Evolutionary conservation across 2,113 vertebrate species (phyloP).

Genomic region (Bombycilla garrulus): DNA sequence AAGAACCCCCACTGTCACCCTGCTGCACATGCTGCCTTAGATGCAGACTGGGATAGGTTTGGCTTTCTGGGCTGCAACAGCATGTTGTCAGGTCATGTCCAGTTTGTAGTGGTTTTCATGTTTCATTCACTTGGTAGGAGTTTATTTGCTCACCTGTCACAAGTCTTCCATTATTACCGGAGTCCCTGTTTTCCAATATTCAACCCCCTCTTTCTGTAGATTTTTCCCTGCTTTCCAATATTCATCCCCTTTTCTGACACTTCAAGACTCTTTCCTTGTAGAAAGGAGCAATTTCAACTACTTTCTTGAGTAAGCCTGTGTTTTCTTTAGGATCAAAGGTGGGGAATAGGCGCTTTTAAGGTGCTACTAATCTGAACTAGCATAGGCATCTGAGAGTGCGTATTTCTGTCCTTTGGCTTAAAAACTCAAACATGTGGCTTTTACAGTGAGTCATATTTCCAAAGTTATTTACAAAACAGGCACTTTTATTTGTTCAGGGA

Average conservation of each 20-base stretch:
- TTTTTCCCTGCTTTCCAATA: not conserved
- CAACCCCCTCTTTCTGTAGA: not conserved
- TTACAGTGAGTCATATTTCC: not conserved
- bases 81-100: not conserved
- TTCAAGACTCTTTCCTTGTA: no score
- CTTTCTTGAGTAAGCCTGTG: not conserved
- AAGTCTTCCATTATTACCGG: not conserved
- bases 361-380: not conserved
- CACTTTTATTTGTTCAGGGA: not conserved
- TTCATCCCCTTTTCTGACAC: no score
- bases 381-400: not conserved
- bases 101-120: not conserved
- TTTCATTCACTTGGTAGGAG: not conserved
- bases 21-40: not conserved
- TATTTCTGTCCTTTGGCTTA: not conserved
- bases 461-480: not conserved
- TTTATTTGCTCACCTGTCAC: not conserved
- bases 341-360: not conserved
- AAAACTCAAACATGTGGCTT: not conserved
- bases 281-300: not conserved
- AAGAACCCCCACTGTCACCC: not conserved
- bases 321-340: not conserved
- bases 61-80: not conserved
- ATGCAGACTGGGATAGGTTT: not conserved
- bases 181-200: not conserved